Conservation (phyloP, 2,113 vertebrate species). For the Phyllostomus discolor region DNA sequence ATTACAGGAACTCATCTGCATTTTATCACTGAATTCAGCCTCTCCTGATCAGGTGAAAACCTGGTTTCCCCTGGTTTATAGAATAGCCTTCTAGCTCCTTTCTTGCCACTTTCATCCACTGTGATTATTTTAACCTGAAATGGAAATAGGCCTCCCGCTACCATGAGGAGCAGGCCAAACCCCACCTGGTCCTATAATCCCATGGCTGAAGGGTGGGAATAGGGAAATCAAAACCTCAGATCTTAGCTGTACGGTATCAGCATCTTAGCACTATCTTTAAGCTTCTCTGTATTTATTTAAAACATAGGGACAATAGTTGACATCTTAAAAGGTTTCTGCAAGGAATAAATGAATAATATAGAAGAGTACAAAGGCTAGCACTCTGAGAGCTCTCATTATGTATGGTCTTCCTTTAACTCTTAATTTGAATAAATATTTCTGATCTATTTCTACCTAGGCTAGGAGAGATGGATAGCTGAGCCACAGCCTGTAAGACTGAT, state of each 20-base stretch:
- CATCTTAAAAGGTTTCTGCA: background rate
- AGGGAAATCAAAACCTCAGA: background rate
- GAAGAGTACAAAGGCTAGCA: background rate
- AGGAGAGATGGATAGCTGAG: background rate
- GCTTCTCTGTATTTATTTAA: background rate
- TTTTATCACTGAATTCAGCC: background rate
- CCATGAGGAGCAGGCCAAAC: rapidly evolving
- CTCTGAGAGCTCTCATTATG: background rate
- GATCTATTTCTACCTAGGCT: background rate
- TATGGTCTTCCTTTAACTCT: background rate
- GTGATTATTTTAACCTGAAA: background rate
- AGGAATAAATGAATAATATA: background rate
- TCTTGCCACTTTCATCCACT: background rate
- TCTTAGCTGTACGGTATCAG: background rate
- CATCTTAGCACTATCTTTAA: background rate
- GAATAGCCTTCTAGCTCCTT: background rate
- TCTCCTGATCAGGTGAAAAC: background rate
- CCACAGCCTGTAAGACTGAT: background rate
- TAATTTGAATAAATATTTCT: background rate
- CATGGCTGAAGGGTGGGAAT: background rate
- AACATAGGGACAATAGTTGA: background rate
- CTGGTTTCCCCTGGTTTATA: background rate
- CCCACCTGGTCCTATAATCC: rapidly evolving
- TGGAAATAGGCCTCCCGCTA: background rate
- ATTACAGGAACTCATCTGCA: slow-evolving; percentile 9